Evolutionary conservation across 2,113 vertebrate genomes (phyloP).

Genomic region (Pelodiscus sinensis): DNA sequence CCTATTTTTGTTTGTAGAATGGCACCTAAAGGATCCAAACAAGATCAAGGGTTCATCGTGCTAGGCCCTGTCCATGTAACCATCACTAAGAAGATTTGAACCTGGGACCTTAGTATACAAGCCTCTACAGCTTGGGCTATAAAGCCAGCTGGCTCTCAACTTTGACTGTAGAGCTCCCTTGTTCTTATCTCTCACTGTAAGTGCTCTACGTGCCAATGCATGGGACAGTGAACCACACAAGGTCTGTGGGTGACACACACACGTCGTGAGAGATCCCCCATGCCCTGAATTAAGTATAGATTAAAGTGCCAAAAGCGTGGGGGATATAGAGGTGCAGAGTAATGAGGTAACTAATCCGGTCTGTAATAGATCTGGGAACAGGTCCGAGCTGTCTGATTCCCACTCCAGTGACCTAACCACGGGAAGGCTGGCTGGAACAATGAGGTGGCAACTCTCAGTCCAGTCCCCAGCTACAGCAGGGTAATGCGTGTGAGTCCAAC

Average conservation of each 20-base stretch:
- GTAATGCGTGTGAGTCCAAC: neutral
- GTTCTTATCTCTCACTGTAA: too few relatives aligned
- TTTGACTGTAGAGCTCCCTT: too few relatives aligned
- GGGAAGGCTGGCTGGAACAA: rapidly evolving
- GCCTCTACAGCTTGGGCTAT: too few relatives aligned
- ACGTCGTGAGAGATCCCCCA: neutral
- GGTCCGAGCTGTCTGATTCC: neutral
- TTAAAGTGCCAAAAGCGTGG: neutral
- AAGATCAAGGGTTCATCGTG: neutral
- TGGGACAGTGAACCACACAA: too few relatives aligned
- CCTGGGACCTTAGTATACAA: too few relatives aligned
- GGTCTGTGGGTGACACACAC: too few relatives aligned
- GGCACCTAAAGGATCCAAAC: neutral
- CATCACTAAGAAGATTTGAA: too few relatives aligned
- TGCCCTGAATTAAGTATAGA: neutral
- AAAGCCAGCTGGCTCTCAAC: too few relatives aligned
- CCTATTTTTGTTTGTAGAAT: neutral
- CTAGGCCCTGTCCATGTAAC: neutral
- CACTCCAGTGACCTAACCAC: rapidly evolving
- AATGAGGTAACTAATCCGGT: rapidly evolving
- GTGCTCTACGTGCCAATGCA: too few relatives aligned
- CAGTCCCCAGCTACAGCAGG: neutral
- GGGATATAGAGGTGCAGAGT: neutral
- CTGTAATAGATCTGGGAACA: neutral
- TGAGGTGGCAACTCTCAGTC: neutral